Conservation (phyloP, 2,888 invertebrate species). For the Drosophila fungiperda region DNA sequence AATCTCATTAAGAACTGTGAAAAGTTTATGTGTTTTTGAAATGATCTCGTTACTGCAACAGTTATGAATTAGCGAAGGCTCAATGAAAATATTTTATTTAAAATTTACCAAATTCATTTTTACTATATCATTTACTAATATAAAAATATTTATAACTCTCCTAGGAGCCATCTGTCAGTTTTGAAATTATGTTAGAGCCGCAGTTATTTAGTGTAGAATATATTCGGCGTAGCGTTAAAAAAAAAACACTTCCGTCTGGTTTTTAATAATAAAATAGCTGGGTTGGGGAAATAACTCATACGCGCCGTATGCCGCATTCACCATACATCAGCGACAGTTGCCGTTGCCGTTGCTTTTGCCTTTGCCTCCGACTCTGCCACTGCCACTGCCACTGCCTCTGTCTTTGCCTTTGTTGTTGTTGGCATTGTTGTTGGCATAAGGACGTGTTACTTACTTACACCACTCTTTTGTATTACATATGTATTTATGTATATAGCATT, state of each 20-base stretch:
- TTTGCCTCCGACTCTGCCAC: conserved; percentile 34
- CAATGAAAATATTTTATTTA: background rate
- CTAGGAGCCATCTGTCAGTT: background rate
- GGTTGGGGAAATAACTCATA: conserved; percentile 74
- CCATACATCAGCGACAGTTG: conserved; percentile 74
- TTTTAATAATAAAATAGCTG: conserved; percentile 75
- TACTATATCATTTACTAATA: background rate
- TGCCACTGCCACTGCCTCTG: conserved; percentile 5
- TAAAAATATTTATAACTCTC: background rate
- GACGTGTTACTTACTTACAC: conserved; percentile 74
- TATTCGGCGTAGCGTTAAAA: background rate
- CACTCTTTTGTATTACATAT: conserved; percentile 50
- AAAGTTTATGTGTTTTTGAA: background rate
- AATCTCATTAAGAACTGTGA: background rate
- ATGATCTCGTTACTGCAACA: background rate
- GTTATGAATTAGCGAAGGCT: background rate
- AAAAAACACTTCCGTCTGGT: background rate
- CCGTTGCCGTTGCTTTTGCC: conserved; percentile 33
- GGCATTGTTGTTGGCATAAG: conserved; percentile 52
- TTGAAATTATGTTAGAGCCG: background rate
- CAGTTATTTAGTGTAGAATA: background rate
- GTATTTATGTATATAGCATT: conserved; percentile 17
- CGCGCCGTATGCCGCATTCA: conserved; percentile 77
- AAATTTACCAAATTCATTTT: background rate
- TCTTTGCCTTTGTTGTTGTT: conserved; percentile 26